Evolutionary conservation across 2,797 vertebrate genomes (phyloP), one percentile per base, ranked within the genome.

Genomic region (Astyanax mexicanus): DNA sequence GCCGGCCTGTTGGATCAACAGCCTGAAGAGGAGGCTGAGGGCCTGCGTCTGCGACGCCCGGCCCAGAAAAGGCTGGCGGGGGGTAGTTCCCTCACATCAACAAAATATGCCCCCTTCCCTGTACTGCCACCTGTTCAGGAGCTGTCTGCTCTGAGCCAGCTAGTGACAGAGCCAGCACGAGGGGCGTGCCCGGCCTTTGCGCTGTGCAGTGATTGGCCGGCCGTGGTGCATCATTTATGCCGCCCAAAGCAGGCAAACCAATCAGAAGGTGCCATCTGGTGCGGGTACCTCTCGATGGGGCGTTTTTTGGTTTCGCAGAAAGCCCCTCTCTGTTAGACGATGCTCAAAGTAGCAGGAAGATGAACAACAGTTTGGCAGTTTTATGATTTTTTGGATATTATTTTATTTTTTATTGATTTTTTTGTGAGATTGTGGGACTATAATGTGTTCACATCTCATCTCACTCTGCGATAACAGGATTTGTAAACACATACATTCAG

Each of bases 261-360:
- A 94, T 94, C 88, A 73, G 8, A 47, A 75, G 77, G 83, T 92
- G 93, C 93, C 93, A 89, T 93, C 92, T 94, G 91, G 86, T 83
- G 87, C 85, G 69, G 81, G 74, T 86, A 71, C 69, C 68, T 86
- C 85, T 91, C 86, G 93, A 92, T 93, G 92, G 91, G 90, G 82
- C 81, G 82, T 81, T 82, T 32, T n/a, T 87, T 81, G 88, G 89
- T 91, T 94, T 92, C 92, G 89, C 89, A 90, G 89, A 91, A 87
- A 87, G 91, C 86, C 90, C 87, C 83, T n/a, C n/a, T n/a, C 60
- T 32, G 70, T 73, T 27, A 75, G 70, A 90, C 90, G 88, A 92
- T 88, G 85, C 85, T 81, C 87, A 89, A 87, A 87, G 87, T 88
- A 84, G 84, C 45, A 69, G 78, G 74, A 81, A 86, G 79, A 84